These are phyloP conservation scores for Junonia oenone DNA, from an alignment of 2,888 invertebrate species.

Conservation along the genomic window DNA sequence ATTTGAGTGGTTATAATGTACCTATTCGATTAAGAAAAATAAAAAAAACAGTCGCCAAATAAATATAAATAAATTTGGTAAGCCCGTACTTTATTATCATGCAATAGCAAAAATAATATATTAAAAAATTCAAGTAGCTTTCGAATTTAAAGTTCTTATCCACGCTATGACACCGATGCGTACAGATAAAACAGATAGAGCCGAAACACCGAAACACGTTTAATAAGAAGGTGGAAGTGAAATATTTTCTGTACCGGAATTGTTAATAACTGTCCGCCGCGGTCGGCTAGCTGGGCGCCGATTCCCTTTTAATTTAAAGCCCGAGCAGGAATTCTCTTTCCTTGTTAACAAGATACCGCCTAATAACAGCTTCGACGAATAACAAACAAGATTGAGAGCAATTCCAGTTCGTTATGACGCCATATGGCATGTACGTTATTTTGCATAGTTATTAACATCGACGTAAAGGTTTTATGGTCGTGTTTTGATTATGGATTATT, in stretches of 20 bases:
- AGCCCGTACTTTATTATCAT: too few relatives aligned
- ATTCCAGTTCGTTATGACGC: conserved; percentile 53
- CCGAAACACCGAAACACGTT: conserved; percentile 70
- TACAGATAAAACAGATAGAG: conserved; percentile 58
- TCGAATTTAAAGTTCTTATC: conserved; percentile 35
- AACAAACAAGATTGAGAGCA: conserved; percentile 66
- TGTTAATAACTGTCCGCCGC: conserved; percentile 71
- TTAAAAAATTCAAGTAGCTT: too few relatives aligned
- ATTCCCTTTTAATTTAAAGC: conserved; percentile 75
- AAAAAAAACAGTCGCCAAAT: too few relatives aligned
- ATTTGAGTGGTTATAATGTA: too few relatives aligned
- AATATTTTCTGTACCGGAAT: conserved; percentile 76
- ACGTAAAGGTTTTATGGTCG: conserved; percentile 9
- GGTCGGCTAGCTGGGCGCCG: conserved; percentile 57
- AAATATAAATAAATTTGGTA: too few relatives aligned
- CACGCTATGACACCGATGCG: conserved; percentile 42
- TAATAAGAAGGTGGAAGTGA: conserved; percentile 77
- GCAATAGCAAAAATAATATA: too few relatives aligned
- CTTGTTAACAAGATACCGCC: conserved; percentile 70
- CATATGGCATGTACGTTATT: conserved; percentile 55
- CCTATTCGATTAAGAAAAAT: too few relatives aligned
- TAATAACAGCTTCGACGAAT: conserved; percentile 68
- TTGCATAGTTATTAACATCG: conserved; percentile 38
- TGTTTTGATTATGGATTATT: conserved; percentile 14
- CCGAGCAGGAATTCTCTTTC: conserved; percentile 52